Percentiles rank a stretch among this genome's conserved stretches.
phyloP scores from a whole-genome alignment of 2,888 invertebrate genomes.

The Biston betularia region DNA sequence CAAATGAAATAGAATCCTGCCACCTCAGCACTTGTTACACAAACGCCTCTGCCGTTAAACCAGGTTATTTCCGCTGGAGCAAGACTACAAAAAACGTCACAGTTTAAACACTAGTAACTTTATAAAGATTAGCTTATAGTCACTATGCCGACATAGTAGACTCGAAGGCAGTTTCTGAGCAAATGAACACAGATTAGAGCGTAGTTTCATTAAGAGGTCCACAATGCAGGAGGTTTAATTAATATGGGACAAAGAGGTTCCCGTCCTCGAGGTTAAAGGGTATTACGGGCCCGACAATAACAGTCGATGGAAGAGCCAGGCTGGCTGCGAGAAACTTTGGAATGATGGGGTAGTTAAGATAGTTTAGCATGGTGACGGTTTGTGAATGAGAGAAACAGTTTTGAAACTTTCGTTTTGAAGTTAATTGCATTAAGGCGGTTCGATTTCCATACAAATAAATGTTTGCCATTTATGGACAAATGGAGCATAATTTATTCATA shows the following conservation, averaged over 20 bases:
- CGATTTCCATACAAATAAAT: too few species aligned
- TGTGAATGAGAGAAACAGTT: constrained; percentile 9
- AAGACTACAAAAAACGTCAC: neutral
- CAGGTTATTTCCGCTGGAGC: constrained; percentile 45
- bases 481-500: too few species aligned
- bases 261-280: constrained; percentile 47
- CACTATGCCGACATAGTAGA: constrained; percentile 2
- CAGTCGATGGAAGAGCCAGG: constrained; percentile 38
- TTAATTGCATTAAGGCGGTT: constrained; percentile 5
- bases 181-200: constrained; percentile 12
- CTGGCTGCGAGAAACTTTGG: constrained; percentile 20
- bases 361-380: constrained; percentile 18
- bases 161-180: constrained; percentile 2
- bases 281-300: constrained; percentile 57
- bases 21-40: constrained; percentile 21
- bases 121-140: neutral
- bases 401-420: neutral
- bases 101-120: neutral
- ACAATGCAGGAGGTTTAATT: constrained; percentile 60
- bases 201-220: constrained; percentile 34
- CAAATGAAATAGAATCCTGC: constrained; percentile 12
- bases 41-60: constrained; percentile 12
- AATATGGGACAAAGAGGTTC: constrained; percentile 59
- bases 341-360: constrained; percentile 20
- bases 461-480: too few species aligned